Percentiles rank a stretch among this genome's conserved stretches.
Conservation (phyloP, 2,797 vertebrate genomes). For the Emydoidea blandingii region DNA sequence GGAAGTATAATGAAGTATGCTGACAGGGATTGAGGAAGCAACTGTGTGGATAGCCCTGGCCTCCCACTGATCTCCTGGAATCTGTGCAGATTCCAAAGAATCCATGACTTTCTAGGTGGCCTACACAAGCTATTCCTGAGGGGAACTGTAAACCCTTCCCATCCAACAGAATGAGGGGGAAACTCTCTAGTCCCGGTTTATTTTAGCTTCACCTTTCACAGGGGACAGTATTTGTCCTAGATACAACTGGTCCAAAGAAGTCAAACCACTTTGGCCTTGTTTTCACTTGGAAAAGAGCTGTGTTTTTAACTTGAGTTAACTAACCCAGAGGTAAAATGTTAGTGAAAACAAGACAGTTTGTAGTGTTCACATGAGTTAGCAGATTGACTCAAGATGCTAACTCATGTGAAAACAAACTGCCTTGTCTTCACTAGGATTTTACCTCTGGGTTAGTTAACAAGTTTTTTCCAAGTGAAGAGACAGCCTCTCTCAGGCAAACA, state of each 20-base stretch:
- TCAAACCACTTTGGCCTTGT: neutral
- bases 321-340: neutral
- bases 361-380: too few relatives aligned
- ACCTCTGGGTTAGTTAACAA: neutral
- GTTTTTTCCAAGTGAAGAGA: neutral
- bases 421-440: neutral
- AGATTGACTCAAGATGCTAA: too few relatives aligned
- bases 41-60: conserved; percentile 13
- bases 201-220: neutral
- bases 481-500: neutral
- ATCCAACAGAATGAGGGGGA: neutral
- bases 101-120: neutral
- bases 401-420: neutral
- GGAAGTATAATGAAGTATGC: neutral
- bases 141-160: neutral
- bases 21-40: neutral
- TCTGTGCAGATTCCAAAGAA: neutral
- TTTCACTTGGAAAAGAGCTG: rapidly evolving
- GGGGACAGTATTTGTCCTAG: neutral
- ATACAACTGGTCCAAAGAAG: neutral
- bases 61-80: neutral
- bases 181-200: too few relatives aligned
- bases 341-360: too few relatives aligned
- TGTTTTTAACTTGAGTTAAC: neutral
- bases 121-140: neutral